Percentiles rank a stretch among this genome's conserved stretches.
Evolutionary conservation across 2,888 invertebrate genomes (phyloP).

Genomic region (Thereva nobilitata): DNA sequence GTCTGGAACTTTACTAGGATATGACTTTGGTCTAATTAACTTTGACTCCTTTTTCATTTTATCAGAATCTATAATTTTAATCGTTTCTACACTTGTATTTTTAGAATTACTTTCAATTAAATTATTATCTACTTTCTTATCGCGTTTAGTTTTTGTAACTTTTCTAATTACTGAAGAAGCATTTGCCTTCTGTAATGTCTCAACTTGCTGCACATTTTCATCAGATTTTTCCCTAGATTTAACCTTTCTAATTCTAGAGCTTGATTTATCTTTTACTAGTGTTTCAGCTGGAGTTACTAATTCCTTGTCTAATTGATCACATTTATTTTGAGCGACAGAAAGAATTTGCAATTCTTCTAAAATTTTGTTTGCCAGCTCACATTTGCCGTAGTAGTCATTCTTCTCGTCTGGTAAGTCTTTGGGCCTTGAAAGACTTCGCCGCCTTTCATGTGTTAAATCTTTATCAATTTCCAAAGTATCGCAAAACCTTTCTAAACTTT

Average conservation of each 20-base stretch:
- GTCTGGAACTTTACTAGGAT: conserved; percentile 59
- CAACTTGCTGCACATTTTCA: conserved; percentile 38
- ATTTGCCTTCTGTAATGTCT: conserved; percentile 39
- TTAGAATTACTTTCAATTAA: conserved; percentile 44
- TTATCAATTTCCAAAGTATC: conserved; percentile 41
- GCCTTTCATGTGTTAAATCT: conserved; percentile 42
- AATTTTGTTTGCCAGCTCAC: conserved; percentile 55
- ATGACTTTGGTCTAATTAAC: conserved; percentile 63
- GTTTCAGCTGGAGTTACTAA: conserved; percentile 27
- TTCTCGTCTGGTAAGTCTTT: conserved; percentile 39
- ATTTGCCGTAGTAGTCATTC: conserved; percentile 46
- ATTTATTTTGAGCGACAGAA: conserved; percentile 50
- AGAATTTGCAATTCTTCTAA: conserved; percentile 54
- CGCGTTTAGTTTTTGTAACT: conserved; percentile 51
- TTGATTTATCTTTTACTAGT: neutral
- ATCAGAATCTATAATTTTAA: neutral
- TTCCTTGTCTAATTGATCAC: conserved; percentile 42
- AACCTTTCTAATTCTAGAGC: conserved; percentile 44
- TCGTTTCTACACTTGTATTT: conserved; percentile 50
- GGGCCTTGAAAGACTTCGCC: conserved; percentile 46
- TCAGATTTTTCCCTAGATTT: conserved; percentile 50
- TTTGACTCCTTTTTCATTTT: conserved; percentile 57
- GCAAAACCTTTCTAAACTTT: conserved; percentile 52
- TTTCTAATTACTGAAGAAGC: conserved; percentile 48
- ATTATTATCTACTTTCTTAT: conserved; percentile 2